Base-by-base conservation (phyloP, 2,888 invertebrate genomes). In the Ophion obscuratus region DNA sequence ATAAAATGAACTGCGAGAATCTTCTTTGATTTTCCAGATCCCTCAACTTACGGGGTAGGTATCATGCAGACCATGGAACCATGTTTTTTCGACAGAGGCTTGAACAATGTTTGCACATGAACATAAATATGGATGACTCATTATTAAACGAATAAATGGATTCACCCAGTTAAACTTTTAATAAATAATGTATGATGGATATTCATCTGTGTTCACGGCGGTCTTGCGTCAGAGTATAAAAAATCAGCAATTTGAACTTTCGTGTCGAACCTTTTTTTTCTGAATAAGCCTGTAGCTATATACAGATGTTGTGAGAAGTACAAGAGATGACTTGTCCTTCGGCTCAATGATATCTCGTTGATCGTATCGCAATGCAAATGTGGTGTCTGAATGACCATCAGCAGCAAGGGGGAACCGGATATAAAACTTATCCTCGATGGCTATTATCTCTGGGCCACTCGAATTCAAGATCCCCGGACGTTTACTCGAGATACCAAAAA, bases 301-400 rank as follows among this genome's bases (percentile, higher is more conserved):
- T 62, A 67, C 11, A 79, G 61, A 79, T 70, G 61, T 68, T 61
- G 61, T 44, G 62, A 79, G 17, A 62, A 70, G 62, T 47, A 68
- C 64, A 57, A 88, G 90, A 88, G 88, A 88, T 89, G 90, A 89
- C 87, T 81, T 53, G 83, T 78, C 84, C 87, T 81, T 53, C 87
- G 88, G 90, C 90, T 84, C 86, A 94, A 94, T 93, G 91, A 89
- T 93, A 94, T 94, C 94, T 91, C 81, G 87, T 78, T 87, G 92
- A 92, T 93, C 90, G 89, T 92, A 93, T 93, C 93, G 83, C 87
- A 88, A 83, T 83, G 90, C 92, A 93, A 93, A 93, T 93, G 92
- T 91, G 87, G 75, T 88, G 86, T 88, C 82, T 93, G 91, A 93
- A 93, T 93, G 93, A 92, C 92, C 92, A 81, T 84, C 81, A 74